phyloP scores from a whole-genome alignment of 2,113 vertebrate genomes.

The Gyps fulvus region DNA sequence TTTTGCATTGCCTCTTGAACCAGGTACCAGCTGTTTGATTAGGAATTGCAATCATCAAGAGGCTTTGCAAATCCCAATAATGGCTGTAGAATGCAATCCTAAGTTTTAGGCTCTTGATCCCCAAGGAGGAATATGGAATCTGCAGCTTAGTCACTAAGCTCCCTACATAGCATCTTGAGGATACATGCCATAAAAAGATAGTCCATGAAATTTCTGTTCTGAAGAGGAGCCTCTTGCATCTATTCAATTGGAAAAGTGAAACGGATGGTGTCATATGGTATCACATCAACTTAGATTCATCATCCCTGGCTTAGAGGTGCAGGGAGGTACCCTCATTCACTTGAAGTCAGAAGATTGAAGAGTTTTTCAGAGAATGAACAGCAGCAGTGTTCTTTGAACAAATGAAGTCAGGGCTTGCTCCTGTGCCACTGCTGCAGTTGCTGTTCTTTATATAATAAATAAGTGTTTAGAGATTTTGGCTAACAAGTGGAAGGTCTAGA shows the following conservation, averaged over 20 bases:
- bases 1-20: background rate
- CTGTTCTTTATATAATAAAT: background rate
- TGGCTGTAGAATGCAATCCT: background rate
- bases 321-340: background rate
- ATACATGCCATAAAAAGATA: background rate
- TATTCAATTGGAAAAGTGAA: background rate
- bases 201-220: background rate
- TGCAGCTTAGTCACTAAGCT: background rate
- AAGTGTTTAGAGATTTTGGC: background rate
- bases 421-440: background rate
- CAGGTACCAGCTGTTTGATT: background rate
- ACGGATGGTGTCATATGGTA: accelerated
- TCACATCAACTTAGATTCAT: background rate
- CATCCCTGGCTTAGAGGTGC: background rate
- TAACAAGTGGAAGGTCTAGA: background rate
- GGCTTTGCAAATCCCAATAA: background rate
- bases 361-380: background rate
- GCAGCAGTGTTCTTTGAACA: background rate
- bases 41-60: background rate
- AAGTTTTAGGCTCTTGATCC: background rate
- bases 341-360: background rate
- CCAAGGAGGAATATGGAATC: background rate
- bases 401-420: background rate
- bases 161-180: background rate
- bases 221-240: background rate